These are phyloP conservation scores for Parnassius smintheus DNA, from an alignment of 2,888 invertebrate species.

Conservation along the genomic window DNA sequence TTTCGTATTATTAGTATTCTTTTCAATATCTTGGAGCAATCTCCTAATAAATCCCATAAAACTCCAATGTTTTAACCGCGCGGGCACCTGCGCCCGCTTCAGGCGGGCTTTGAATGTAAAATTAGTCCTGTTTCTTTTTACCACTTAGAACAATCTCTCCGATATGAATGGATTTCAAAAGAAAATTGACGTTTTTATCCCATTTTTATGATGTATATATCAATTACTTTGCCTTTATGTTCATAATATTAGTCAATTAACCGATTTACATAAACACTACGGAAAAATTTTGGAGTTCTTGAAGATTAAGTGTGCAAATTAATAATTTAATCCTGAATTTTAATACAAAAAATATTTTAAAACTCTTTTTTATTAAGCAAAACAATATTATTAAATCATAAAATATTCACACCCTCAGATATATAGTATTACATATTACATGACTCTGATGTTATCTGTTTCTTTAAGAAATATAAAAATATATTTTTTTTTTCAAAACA, in stretches of 20 bases:
- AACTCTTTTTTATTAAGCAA: no score
- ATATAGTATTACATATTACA: no score
- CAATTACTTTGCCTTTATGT: conserved; percentile 36
- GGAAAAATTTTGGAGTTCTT: no score
- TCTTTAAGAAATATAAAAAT: no score
- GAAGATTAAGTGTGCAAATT: no score
- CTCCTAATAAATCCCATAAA: conserved; percentile 79
- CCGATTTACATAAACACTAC: neutral
- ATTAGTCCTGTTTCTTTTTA: conserved; percentile 79
- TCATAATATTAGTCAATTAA: conserved; percentile 17
- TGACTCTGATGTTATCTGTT: no score
- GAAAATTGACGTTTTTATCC: conserved; percentile 65
- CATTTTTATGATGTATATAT: conserved; percentile 35
- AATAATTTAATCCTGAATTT: no score
- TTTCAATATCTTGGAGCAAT: conserved; percentile 69
- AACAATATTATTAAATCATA: no score
- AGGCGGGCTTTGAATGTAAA: conserved; percentile 75
- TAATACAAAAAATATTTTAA: no score
- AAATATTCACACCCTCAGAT: no score
- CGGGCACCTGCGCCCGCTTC: conserved; percentile 70
- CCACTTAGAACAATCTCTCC: conserved; percentile 69
- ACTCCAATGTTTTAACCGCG: conserved; percentile 76
- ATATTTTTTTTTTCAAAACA: no score
- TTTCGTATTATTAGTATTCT: conserved; percentile 51
- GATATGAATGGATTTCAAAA: conserved; percentile 69